phyloP scores from a whole-genome alignment of 2,113 vertebrate species.

The Rhegmatorhina hoffmannsi region DNA sequence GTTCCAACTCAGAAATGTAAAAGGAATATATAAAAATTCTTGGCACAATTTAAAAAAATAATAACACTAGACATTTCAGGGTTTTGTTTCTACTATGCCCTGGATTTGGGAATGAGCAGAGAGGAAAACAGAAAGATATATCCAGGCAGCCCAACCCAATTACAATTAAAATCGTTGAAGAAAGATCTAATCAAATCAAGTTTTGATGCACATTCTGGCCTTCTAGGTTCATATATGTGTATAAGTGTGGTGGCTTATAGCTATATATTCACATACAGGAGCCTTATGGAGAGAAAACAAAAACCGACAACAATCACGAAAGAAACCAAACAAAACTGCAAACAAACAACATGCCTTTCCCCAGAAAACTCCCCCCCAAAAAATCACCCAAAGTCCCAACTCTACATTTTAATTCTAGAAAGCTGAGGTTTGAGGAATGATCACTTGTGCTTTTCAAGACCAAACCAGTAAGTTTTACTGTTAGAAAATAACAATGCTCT shows the following conservation, averaged over 20 bases:
- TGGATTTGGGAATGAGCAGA: neutral
- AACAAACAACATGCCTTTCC: neutral
- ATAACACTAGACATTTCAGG: neutral
- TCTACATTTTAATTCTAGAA: neutral
- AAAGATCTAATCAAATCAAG: neutral
- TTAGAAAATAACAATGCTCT: neutral
- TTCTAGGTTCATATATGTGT: neutral
- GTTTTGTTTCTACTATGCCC: neutral
- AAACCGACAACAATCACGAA: neutral
- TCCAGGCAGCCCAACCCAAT: neutral
- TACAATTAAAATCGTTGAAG: neutral
- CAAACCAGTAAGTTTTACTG: neutral
- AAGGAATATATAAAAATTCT: slow-evolving; percentile 9
- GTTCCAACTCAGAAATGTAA: neutral
- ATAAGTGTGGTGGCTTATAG: neutral
- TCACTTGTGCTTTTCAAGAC: neutral
- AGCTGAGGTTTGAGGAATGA: neutral
- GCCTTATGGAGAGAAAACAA: neutral
- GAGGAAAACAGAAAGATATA: neutral
- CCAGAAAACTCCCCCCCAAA: neutral
- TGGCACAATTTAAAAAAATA: neutral
- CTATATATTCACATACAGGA: neutral
- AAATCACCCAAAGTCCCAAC: neutral
- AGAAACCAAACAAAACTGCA: neutral
- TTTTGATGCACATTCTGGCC: neutral